Evolutionary conservation across 2,113 vertebrate species (phyloP).

Genomic region (Aramus guarauna): DNA sequence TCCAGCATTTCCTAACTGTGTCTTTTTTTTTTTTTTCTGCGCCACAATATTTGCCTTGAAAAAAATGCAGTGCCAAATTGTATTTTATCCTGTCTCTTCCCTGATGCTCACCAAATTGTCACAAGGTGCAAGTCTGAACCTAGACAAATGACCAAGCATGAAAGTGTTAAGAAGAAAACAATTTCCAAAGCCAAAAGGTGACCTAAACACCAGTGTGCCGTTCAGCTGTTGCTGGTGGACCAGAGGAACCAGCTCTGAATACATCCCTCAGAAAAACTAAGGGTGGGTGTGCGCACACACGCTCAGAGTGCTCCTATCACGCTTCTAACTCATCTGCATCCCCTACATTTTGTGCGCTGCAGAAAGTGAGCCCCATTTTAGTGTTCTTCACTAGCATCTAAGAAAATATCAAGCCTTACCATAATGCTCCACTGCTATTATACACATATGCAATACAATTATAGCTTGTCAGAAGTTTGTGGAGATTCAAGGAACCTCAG

Average conservation of each 20-base stretch:
- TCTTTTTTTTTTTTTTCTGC: not conserved
- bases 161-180: not conserved
- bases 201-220: not conserved
- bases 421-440: not conserved
- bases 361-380: not conserved
- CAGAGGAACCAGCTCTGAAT: not conserved
- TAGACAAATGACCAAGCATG: not conserved
- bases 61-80: not conserved
- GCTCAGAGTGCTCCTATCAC: not conserved
- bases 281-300: not conserved
- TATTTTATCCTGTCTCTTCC: not conserved
- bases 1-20: not conserved
- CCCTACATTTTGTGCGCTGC: not conserved
- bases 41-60: not conserved
- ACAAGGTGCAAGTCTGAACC: not conserved
- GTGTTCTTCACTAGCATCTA: not conserved
- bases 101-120: not conserved
- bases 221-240: not conserved
- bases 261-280: not conserved
- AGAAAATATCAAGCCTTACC: not conserved
- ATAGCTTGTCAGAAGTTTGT: not conserved
- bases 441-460: not conserved
- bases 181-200: not conserved
- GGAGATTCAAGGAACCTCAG: not conserved
- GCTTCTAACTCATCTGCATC: accelerated